Percentiles rank a stretch among this genome's conserved stretches.
phyloP scores from a whole-genome alignment of 2,888 invertebrate species.

The Melieria picta region DNA sequence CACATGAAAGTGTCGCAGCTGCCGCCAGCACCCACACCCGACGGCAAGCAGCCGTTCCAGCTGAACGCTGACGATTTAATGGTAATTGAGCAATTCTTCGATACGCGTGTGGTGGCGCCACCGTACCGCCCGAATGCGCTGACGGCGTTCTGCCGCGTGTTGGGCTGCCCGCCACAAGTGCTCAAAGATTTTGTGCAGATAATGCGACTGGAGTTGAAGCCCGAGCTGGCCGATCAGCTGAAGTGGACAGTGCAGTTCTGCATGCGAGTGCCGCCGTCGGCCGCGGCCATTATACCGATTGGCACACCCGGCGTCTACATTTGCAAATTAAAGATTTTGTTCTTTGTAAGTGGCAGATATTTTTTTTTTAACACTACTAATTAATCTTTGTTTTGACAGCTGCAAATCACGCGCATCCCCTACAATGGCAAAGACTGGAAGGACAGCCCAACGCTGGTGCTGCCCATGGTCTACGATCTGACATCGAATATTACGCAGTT shows the following conservation, averaged over 20 bases:
- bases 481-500: constrained; percentile 86
- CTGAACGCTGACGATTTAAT: constrained; percentile 89
- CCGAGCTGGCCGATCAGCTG: constrained; percentile 71
- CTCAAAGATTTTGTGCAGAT: constrained; percentile 89
- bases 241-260: constrained; percentile 95
- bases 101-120: constrained; percentile 85
- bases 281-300: constrained; percentile 86
- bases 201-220: constrained; percentile 72
- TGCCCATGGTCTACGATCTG: constrained; percentile 92
- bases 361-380: background rate
- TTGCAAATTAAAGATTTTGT: constrained; percentile 87
- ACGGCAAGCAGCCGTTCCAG: constrained; percentile 79
- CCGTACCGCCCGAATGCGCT: constrained; percentile 92
- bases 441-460: constrained; percentile 79
- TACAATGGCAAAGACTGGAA: constrained; percentile 73
- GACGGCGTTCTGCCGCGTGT: constrained; percentile 84
- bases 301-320: constrained; percentile 89
- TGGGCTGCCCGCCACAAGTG: constrained; percentile 86
- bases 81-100: constrained; percentile 93
- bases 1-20: constrained; percentile 79
- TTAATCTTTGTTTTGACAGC: constrained; percentile 64
- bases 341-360: constrained; percentile 78
- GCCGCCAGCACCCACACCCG: constrained; percentile 76
- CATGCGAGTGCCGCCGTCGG: constrained; percentile 89
- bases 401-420: constrained; percentile 79